Conservation (phyloP, 2,797 vertebrate species). For the Semotilus atromaculatus region DNA sequence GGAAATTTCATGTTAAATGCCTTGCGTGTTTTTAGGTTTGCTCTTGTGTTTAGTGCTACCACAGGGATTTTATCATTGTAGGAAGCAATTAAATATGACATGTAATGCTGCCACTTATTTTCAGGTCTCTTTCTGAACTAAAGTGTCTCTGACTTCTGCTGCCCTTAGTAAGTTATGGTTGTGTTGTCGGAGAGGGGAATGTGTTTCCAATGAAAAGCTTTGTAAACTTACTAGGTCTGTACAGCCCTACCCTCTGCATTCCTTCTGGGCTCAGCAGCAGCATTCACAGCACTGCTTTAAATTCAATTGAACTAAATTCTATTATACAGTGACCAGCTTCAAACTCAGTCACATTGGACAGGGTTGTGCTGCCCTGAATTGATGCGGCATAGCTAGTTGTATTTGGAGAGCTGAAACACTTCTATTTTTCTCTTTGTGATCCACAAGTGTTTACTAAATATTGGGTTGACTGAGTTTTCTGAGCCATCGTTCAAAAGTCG, state of each 20-base stretch:
- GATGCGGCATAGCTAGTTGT: neutral
- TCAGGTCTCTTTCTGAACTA: neutral
- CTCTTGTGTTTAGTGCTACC: conserved; percentile 13
- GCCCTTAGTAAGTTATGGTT: neutral
- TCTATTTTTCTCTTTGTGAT: conserved; percentile 27
- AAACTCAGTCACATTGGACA: conserved; percentile 24
- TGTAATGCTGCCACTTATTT: neutral
- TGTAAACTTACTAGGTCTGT: conserved; percentile 18
- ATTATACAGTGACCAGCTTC: conserved; percentile 61
- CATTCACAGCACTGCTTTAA: conserved; percentile 68
- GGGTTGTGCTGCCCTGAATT: neutral
- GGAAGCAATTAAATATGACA: neutral
- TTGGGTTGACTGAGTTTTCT: neutral
- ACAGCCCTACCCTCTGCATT: conserved; percentile 68
- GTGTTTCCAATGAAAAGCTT: conserved; percentile 53
- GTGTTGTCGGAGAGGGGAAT: conserved; percentile 13
- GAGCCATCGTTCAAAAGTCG: no score
- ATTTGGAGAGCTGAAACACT: conserved; percentile 18
- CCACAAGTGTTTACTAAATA: conserved; percentile 1
- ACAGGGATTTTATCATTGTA: conserved; percentile 11
- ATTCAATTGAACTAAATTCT: conserved; percentile 74
- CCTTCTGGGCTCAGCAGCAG: conserved; percentile 65
- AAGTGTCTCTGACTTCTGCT: neutral
- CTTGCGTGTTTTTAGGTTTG: neutral
- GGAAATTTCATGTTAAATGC: neutral